Conservation (phyloP, 2,888 invertebrate species). For the Drosophila flavopinicola region DNA sequence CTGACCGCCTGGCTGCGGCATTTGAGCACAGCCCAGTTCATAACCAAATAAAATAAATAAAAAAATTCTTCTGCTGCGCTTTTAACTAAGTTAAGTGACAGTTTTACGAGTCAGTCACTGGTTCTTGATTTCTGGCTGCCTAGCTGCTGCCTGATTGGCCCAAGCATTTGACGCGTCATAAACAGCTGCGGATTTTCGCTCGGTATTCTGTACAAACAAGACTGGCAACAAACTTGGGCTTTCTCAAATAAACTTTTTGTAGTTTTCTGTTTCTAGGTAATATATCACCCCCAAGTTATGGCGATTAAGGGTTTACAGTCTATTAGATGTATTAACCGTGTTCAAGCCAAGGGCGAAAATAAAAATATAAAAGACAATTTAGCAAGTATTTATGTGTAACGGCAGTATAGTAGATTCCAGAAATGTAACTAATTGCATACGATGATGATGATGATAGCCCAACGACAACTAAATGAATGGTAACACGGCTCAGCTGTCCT, state of each 20-base stretch:
- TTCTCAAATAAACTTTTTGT: not conserved
- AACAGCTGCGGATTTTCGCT: not conserved
- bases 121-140: constrained; percentile 1
- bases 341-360: not conserved
- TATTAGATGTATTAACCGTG: not conserved
- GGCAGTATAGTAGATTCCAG: constrained; percentile 36
- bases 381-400: constrained; percentile 13
- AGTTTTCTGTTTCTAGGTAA: not conserved
- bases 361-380: not conserved
- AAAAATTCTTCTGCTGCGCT: constrained; percentile 46
- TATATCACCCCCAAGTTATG: not conserved
- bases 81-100: constrained; percentile 59
- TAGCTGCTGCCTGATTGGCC: not conserved
- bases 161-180: not conserved
- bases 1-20: constrained; percentile 27
- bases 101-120: constrained; percentile 48
- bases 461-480: constrained; percentile 26
- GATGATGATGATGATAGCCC: constrained; percentile 28
- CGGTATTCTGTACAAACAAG: constrained; percentile 16
- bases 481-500: constrained; percentile 12
- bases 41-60: constrained; percentile 66
- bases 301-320: not conserved
- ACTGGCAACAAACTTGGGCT: constrained; percentile 43
- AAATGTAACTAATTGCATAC: constrained; percentile 35
- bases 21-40: constrained; percentile 51